Base-by-base conservation (phyloP, 2,797 vertebrate genomes). In the Lagodon rhomboides region DNA sequence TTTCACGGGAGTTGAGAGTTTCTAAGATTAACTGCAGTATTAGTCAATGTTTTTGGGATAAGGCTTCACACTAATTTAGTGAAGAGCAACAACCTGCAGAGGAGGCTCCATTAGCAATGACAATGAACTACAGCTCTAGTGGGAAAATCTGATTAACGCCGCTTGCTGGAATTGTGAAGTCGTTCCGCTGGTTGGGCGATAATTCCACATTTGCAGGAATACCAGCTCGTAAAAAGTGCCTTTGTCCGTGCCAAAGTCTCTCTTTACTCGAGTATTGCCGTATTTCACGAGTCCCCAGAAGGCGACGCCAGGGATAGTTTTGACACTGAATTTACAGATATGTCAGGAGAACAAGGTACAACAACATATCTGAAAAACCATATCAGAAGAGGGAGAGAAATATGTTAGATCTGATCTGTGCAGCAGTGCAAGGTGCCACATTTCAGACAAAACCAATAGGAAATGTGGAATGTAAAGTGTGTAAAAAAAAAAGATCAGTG, bases 11-110 rank as follows among this genome's bases (percentile, higher is more conserved):
- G 92, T 93, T 94, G 93, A 94, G 94, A 91, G 89, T 94, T 95
- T 92, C 91, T 67, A 93, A 95, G 94, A 96, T 95, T 93, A 95
- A 96, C 94, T 94, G 94, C 90, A 85, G 94, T 94, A 95, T 95
- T 95, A 96, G 93, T 96, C 94, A 95, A 93, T 95, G 94, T 95
- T 95, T 96, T 95, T 93, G 92, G 94, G 94, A 94, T 93, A 94
- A 92, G 92, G 89, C 91, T 93, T 94, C 89, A 91, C 92, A 90
- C 95, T 96, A 95, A 96, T 96, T 95, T 95, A 96, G 93, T 93
- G 94, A 94, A 94, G 93, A 93, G 93, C 91, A 92, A 94, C 93
- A 91, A 93, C 93, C 93, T 93, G 93, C 90, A 86, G 93, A 92
- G 92, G 92, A 93, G 88, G 91, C 89, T 93, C 94, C 94, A 94